Evolutionary conservation across 2,797 vertebrate genomes (phyloP), one percentile per base, ranked within the genome.

Genomic region (Sylvia borin): DNA sequence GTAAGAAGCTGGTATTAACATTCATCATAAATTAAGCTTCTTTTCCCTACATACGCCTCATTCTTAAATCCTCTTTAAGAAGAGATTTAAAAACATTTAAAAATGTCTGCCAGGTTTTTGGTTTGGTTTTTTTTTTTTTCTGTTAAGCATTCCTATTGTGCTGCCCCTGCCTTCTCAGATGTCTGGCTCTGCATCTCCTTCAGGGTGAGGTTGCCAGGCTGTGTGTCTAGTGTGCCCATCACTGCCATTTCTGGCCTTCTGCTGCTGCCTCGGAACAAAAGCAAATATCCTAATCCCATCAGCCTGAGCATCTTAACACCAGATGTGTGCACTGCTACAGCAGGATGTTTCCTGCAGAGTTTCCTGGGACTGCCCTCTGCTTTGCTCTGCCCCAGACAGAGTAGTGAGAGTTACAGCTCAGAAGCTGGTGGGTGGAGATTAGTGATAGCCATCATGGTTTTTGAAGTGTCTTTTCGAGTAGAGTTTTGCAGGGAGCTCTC

Each of bases 11-110:
- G 34, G 66, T 78, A 92, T 93, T 95, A 95, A 86, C 64, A 85
- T 88, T 85, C 83, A 93, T 90, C 92, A 81, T 86, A 88, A 95
- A 92, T 93, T 93, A 96, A 95, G 85, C 73, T 94, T 78, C 92
- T 96, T 95, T 92, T 50, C 82, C 55, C 79, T 73, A 73, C 66
- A 47, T n/a, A 64, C 0, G 17, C 66, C 55, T 83, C 54, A 3
- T 36, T 83, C 75, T 85, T 88, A 94, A 94, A 94, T 96, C 62
- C 48, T 88, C 82, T 94, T 92, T 80, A 96, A 73, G 14, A 15
- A 81, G 80, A 90, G 60, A 34, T 88, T 91, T 92, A 12, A 88
- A 96, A 91, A 81, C 62, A 92, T 90, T 96, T 88, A 18, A 0
- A 88, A 90, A 86, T 21, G 25, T 75, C 85, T 91, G 58, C 32